Conservation (phyloP, 2,888 invertebrate species). For the Sisyra nigra region DNA sequence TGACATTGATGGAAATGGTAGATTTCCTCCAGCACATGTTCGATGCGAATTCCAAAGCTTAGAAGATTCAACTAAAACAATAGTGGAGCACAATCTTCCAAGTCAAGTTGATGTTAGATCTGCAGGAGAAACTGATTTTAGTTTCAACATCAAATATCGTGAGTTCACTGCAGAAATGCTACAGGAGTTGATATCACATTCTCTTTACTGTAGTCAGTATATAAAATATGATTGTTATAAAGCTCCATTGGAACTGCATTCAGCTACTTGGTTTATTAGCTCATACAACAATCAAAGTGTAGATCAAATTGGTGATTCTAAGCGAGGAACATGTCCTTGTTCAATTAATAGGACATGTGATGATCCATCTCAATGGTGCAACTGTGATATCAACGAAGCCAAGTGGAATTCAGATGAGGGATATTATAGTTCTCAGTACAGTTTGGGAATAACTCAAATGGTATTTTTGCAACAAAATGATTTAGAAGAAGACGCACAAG, state of each 20-base stretch:
- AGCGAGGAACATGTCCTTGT: slow-evolving; percentile 52
- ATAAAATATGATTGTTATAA: slow-evolving; percentile 83
- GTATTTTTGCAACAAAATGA: slow-evolving; percentile 77
- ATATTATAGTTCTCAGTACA: slow-evolving; percentile 58
- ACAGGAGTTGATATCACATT: slow-evolving; percentile 77
- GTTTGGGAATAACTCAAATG: slow-evolving; percentile 82
- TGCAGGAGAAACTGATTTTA: slow-evolving; percentile 61
- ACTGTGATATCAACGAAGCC: slow-evolving; percentile 76
- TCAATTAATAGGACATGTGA: slow-evolving; percentile 69
- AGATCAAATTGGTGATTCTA: slow-evolving; percentile 6
- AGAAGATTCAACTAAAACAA: slow-evolving; percentile 71
- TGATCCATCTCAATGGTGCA: slow-evolving; percentile 68
- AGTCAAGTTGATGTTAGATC: slow-evolving; percentile 81
- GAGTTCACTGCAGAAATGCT: slow-evolving; percentile 86
- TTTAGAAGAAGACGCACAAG: slow-evolving; percentile 66
- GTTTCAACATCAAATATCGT: slow-evolving; percentile 70
- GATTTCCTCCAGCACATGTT: slow-evolving; percentile 81
- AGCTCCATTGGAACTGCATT: slow-evolving; percentile 73
- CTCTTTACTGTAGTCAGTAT: slow-evolving; percentile 75
- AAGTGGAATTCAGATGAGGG: slow-evolving; percentile 87
- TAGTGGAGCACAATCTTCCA: slow-evolving; percentile 81
- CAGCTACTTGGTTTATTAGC: slow-evolving; percentile 78
- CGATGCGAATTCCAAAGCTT: slow-evolving; percentile 82
- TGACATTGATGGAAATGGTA: slow-evolving; percentile 87
- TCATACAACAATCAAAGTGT: slow-evolving; percentile 63